These are phyloP conservation scores for Ictidomys tridecemlineatus DNA, from an alignment of 2,113 vertebrate species.

Conservation along the genomic window DNA sequence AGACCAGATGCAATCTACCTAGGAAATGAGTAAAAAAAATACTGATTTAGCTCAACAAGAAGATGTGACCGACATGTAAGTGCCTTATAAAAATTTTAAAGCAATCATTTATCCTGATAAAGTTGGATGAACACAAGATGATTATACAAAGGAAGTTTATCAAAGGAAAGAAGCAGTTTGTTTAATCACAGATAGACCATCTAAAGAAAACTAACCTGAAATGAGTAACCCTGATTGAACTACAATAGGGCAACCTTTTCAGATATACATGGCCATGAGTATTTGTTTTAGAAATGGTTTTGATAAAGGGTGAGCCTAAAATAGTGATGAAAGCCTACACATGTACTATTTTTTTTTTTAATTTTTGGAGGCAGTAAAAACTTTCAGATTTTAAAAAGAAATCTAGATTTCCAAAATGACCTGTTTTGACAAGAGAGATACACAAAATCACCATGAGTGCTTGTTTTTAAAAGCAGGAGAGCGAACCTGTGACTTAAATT, in stretches of 20 bases:
- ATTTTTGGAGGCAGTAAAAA: neutral
- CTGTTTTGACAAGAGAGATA: neutral
- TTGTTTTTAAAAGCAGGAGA: neutral
- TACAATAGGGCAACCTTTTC: neutral
- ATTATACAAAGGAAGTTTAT: slow-evolving; percentile 74
- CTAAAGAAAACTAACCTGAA: slow-evolving; percentile 1
- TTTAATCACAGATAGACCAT: slow-evolving; percentile 68
- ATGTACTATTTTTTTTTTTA: neutral
- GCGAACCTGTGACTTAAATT: slow-evolving; percentile 31
- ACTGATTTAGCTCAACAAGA: slow-evolving; percentile 85
- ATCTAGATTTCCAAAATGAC: slow-evolving; percentile 8
- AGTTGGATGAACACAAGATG: slow-evolving; percentile 63
- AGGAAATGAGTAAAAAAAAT: slow-evolving; percentile 87
- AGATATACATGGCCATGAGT: neutral
- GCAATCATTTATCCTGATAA: slow-evolving; percentile 82
- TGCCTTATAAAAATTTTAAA: slow-evolving; percentile 85
- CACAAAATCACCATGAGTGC: neutral
- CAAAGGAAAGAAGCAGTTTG: slow-evolving; percentile 69
- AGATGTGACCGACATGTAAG: slow-evolving; percentile 84
- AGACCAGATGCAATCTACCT: slow-evolving; percentile 88
- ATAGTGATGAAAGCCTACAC: neutral
- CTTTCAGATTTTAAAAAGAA: slow-evolving; percentile 32
- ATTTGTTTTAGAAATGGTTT: slow-evolving; percentile 53
- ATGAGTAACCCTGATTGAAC: slow-evolving; percentile 30
- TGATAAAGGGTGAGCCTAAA: neutral